Percentiles rank a stretch among this genome's conserved stretches.
Evolutionary conservation across 2,113 vertebrate genomes (phyloP).

Genomic region (Hippolais icterina): DNA sequence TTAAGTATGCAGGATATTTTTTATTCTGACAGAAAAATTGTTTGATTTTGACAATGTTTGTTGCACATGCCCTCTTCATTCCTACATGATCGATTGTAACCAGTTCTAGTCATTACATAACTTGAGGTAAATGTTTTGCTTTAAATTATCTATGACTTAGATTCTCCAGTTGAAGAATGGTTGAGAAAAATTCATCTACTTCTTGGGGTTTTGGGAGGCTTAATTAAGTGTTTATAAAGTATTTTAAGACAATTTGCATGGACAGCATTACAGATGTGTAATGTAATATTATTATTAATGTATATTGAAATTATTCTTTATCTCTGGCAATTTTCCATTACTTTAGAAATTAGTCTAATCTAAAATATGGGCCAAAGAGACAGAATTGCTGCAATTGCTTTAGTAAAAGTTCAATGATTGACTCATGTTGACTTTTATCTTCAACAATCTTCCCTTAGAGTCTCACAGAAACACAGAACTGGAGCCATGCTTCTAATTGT

Average conservation of each 20-base stretch:
- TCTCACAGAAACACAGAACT: conserved; percentile 20
- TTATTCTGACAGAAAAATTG: neutral
- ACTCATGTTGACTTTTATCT: conserved; percentile 43
- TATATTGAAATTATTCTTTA: conserved; percentile 47
- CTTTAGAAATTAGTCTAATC: conserved; percentile 33
- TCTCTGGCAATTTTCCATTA: conserved; percentile 34
- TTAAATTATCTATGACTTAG: neutral
- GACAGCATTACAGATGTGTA: neutral
- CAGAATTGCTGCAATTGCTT: neutral
- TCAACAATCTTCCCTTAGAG: neutral
- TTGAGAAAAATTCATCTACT: neutral
- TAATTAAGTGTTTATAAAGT: conserved; percentile 16
- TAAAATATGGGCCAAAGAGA: conserved; percentile 24
- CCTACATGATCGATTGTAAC: neutral
- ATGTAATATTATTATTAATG: conserved; percentile 6
- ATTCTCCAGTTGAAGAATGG: neutral
- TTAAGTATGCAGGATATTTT: neutral
- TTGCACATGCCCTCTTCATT: neutral
- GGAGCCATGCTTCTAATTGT: conserved; percentile 27
- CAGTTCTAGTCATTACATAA: neutral
- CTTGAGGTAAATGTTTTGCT: neutral
- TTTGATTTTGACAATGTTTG: neutral
- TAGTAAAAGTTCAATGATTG: neutral
- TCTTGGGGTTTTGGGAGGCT: neutral
- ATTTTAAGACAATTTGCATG: neutral